Evolutionary conservation across 2,888 invertebrate species (phyloP).

Genomic region (Macrophya alboannulata): DNA sequence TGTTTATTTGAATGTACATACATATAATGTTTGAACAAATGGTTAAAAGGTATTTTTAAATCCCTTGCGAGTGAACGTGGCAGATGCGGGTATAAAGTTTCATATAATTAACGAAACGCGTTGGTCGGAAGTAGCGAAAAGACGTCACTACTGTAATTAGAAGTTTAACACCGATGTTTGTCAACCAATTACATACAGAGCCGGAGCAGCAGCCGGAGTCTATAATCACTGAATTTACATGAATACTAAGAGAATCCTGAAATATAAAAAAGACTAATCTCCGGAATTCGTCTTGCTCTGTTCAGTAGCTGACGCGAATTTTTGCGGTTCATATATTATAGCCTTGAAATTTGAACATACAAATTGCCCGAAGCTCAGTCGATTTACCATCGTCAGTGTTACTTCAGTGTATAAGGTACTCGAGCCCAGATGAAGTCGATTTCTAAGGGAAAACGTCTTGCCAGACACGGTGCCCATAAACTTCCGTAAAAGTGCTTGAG

Average conservation of each 20-base stretch:
- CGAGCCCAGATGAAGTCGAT: constrained; percentile 4
- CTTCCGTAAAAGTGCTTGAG: not conserved
- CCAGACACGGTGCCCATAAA: constrained; percentile 11
- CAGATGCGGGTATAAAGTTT: not conserved
- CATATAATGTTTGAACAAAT: not conserved
- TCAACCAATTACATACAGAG: not conserved
- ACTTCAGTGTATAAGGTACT: constrained; percentile 8
- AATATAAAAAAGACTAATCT: not conserved
- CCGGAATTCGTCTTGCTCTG: not conserved
- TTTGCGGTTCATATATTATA: no score
- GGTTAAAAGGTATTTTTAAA: not conserved
- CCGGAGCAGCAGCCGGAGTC: not conserved
- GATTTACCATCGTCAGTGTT: constrained; percentile 7
- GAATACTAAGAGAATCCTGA: not conserved
- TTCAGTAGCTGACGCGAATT: not conserved
- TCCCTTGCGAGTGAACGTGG: not conserved
- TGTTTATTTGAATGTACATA: not conserved
- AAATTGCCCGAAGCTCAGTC: not conserved
- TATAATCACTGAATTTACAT: not conserved
- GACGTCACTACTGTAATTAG: not conserved
- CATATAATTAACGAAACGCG: not conserved
- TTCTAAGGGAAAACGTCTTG: constrained; percentile 31
- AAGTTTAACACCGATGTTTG: not conserved
- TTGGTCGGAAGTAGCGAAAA: not conserved
- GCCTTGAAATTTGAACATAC: not conserved